Evolutionary conservation across 2,113 vertebrate species (phyloP).

Genomic region (Varanus komodoensis): DNA sequence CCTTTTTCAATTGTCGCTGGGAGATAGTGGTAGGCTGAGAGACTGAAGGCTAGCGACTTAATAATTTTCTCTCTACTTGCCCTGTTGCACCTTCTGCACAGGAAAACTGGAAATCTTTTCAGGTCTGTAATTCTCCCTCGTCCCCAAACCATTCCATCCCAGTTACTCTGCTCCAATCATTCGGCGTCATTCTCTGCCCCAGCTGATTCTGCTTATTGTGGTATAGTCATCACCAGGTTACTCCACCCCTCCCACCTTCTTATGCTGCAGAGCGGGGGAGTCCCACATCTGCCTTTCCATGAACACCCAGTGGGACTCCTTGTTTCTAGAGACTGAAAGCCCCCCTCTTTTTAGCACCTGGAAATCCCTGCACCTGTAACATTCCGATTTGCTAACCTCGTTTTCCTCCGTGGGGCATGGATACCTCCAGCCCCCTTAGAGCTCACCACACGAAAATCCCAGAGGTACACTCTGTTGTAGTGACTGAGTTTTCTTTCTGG

Average conservation of each 20-base stretch:
- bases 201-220: neutral
- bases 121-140: neutral
- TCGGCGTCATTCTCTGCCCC: neutral
- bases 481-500: slow-evolving; percentile 25
- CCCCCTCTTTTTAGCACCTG: neutral
- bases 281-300: too few species aligned
- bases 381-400: neutral
- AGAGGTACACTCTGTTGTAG: neutral
- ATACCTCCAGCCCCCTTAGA: neutral
- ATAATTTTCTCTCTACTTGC: neutral
- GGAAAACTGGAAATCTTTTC: neutral
- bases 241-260: neutral
- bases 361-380: neutral
- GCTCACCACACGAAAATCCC: neutral
- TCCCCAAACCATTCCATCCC: neutral
- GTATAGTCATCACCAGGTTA: too few species aligned
- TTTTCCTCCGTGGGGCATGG: too few species aligned
- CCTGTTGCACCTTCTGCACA: neutral
- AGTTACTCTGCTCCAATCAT: neutral
- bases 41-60: neutral
- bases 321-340: too few species aligned
- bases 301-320: neutral
- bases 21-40: neutral
- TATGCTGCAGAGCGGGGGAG: neutral
- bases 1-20: neutral